Evolutionary conservation across 2,888 invertebrate species (phyloP), one percentile per base, ranked within the genome.

Genomic region (Omphaloscelis lunosa): DNA sequence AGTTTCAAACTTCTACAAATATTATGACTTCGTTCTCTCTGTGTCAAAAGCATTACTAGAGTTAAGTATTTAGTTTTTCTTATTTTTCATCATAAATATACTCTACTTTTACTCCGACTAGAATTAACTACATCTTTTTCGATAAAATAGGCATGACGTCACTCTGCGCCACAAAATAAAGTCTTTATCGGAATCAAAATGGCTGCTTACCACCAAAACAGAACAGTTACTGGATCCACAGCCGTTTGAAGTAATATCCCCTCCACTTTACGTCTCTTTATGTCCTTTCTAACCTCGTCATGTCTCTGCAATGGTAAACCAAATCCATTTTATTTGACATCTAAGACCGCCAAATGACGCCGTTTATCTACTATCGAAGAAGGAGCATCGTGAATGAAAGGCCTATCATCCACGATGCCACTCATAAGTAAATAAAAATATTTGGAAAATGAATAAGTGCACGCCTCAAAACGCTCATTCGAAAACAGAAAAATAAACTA

Each of bases 241-340:
- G 62, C 27, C 76, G 15, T 75, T 75, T 51, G 5, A 65, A 75
- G 58, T 61, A 53, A 48, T 39, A 69, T 61, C 1, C 23, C 41
- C 68, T 8, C 51, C 53, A 70, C 67, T 71, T 53, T 45, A 65
- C 45, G 63, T 39, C 65, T 23, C n/a, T 83, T 72, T 71, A 59
- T 53, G 27, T 69, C 70, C 48, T 78, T 67, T 61, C 62, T 11
- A 84, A 72, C 59, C 72, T 51, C 61, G 29, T 73, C 83, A 83
- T 83, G 84, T 83, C n/a, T 62, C 34, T 58, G 48, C 61, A 83
- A 79, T 86, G 41, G 75, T 72, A 71, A 75, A 79, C 63, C 27
- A 23, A 75, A 79, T 53, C 72, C 56, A 45, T 84, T 86, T 86
- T 75, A 78, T 83, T 75, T 71, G 70, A 69, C 34, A 75, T 67